Conservation (phyloP, 2,113 vertebrate species). For the Erinaceus europaeus region DNA sequence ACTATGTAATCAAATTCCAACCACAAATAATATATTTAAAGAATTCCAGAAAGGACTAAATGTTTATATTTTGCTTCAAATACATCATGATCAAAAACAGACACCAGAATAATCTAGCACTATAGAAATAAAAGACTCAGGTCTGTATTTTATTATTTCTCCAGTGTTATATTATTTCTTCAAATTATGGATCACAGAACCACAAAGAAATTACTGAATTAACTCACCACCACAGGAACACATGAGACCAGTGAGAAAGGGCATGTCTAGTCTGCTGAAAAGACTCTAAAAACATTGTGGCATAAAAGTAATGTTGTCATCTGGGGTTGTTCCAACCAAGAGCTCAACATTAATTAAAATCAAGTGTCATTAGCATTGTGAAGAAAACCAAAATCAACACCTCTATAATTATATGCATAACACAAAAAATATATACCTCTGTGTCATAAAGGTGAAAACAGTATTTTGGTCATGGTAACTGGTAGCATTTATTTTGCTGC, state of each 20-base stretch:
- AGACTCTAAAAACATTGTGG: not conserved
- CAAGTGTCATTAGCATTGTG: not conserved
- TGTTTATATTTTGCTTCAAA: not conserved
- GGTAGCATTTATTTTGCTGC: not conserved
- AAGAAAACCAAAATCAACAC: not conserved
- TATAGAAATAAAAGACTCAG: not conserved
- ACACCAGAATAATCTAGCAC: not conserved
- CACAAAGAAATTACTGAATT: not conserved
- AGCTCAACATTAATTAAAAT: not conserved
- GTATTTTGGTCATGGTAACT: not conserved
- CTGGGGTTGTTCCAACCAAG: not conserved
- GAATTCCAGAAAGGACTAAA: not conserved
- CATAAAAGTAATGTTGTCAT: not conserved
- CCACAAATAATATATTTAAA: not conserved
- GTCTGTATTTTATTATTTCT: not conserved
- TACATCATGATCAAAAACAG: conserved; percentile 34
- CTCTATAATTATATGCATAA: not conserved
- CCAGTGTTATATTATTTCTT: not conserved
- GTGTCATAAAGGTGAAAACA: not conserved
- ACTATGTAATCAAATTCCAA: conserved; percentile 28
- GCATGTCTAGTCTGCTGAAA: not conserved
- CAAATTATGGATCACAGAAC: not conserved
- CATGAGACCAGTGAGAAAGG: not conserved
- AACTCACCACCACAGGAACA: not conserved
- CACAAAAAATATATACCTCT: not conserved